phyloP scores from a whole-genome alignment of 2,113 vertebrate species.

The Pseudorectes ferrugineus region DNA sequence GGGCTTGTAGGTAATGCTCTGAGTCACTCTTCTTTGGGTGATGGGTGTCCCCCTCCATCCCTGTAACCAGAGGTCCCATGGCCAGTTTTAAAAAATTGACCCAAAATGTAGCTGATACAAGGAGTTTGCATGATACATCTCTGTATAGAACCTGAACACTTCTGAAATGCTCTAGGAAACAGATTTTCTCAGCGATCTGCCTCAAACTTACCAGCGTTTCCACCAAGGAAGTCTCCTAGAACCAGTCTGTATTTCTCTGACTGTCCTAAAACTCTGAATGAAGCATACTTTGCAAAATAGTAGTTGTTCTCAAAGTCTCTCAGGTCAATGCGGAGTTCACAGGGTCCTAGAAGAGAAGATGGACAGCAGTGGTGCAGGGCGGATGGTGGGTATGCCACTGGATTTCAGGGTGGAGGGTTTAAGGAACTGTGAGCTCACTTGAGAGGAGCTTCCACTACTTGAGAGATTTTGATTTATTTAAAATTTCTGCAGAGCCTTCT shows the following conservation, averaged over 20 bases:
- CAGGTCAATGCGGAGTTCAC: slow-evolving; percentile 2
- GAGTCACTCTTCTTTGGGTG: background rate
- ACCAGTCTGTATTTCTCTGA: slow-evolving; percentile 42
- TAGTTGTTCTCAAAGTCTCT: slow-evolving; percentile 42
- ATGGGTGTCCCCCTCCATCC: background rate
- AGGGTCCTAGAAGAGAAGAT: slow-evolving; percentile 6
- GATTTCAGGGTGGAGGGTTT: background rate
- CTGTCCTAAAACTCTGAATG: slow-evolving; percentile 39
- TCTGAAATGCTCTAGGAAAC: background rate
- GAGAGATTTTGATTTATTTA: background rate
- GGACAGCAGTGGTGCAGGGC: background rate
- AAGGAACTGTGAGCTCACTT: background rate
- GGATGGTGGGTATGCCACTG: background rate
- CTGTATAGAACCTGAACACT: background rate
- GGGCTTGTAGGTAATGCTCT: background rate
- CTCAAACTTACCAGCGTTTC: background rate
- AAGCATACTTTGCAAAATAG: slow-evolving; percentile 35
- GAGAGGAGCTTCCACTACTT: background rate
- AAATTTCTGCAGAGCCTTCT: background rate
- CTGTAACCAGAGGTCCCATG: background rate
- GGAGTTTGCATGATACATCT: background rate
- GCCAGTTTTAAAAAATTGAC: background rate
- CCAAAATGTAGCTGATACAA: background rate
- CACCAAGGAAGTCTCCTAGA: slow-evolving; percentile 16
- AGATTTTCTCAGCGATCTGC: background rate